Base-by-base conservation (phyloP, 2,113 vertebrate species). In the Dasypus novemcinctus region DNA sequence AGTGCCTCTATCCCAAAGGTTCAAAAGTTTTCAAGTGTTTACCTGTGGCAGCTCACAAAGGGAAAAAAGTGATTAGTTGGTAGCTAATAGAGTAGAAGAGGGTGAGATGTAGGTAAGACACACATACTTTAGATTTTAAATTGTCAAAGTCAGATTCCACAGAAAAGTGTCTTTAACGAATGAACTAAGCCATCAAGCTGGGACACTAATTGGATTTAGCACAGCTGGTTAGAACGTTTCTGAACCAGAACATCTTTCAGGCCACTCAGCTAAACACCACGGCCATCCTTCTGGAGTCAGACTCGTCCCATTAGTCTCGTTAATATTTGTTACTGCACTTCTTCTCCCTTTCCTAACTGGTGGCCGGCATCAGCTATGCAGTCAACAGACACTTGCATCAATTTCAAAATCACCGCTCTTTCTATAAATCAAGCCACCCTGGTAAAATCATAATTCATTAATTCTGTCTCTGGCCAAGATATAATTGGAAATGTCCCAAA, bases 71-170 rank as follows among this genome's bases (percentile, higher is more conserved):
- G 64, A 43, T 69, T 80, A 38, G 63, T 86, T 63, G 41, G 4
- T 91, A 74, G 59, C 52, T 81, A 1, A 49, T n/a, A 46, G 23
- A n/a, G 54, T 76, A 92, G 68, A 36, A 90, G 11, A 41, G 8
- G 23, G 5, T 92, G 25, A 90, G 69, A 38, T 21, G 2, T 87
- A 63, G 57, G 83, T 66, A 76, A 87, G 59, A 36, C 29, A 31
- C 49, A 61, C n/a, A 61, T 52, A 38, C 29, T 61, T 83, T 52
- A 93, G 76, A 69, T 92, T 87, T 91, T 86, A 88, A 83, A 75
- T 96, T 7, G 18, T 76, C 49, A 59, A 54, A 82, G 80, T 74
- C 46, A 90, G 80, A 87, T 71, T 83, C 63, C 54, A 63, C 43
- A 92, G 74, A 63, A 71, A 49, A 64, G 20, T 25, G 59, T 90